A percentile compares a stretch with the other conserved stretches of the same genome.
Conservation (phyloP, 2,113 vertebrate genomes). For the Amphilophus citrinellus region DNA sequence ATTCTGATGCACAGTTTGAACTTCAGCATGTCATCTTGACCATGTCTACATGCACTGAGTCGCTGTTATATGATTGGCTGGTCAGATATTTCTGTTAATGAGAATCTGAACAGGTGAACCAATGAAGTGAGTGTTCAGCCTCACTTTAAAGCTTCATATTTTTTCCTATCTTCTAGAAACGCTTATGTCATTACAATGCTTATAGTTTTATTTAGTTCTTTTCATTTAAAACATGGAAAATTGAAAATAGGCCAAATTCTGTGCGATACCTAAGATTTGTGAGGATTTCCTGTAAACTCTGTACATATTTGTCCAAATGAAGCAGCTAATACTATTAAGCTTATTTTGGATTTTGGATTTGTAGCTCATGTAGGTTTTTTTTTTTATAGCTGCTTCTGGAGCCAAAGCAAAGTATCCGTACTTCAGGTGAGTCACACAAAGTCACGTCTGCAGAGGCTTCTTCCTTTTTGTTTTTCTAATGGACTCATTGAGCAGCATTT, state of each 20-base stretch:
- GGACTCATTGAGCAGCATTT: neutral
- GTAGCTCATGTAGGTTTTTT: neutral
- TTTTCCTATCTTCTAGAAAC: neutral
- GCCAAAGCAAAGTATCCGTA: neutral
- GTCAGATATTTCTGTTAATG: neutral
- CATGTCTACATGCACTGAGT: neutral
- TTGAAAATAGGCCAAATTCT: neutral
- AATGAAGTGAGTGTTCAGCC: neutral
- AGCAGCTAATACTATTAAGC: no score
- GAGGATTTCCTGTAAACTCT: neutral
- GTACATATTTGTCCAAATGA: neutral
- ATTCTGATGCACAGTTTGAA: neutral
- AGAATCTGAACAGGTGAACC: neutral
- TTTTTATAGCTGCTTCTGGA: neutral
- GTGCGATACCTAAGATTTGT: neutral
- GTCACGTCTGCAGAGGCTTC: slow-evolving; percentile 8
- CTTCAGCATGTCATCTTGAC: neutral
- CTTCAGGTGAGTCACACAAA: slow-evolving; percentile 1
- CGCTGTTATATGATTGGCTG: neutral
- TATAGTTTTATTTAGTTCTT: neutral
- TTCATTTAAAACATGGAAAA: neutral
- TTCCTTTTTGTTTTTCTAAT: slow-evolving; percentile 1
- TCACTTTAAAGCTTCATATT: neutral
- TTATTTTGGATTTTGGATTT: neutral
- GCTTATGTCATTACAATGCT: neutral